Percentiles rank a stretch among this genome's conserved stretches.
Evolutionary conservation across 2,888 invertebrate genomes (phyloP).

Genomic region (Oscheius myriophilus): DNA sequence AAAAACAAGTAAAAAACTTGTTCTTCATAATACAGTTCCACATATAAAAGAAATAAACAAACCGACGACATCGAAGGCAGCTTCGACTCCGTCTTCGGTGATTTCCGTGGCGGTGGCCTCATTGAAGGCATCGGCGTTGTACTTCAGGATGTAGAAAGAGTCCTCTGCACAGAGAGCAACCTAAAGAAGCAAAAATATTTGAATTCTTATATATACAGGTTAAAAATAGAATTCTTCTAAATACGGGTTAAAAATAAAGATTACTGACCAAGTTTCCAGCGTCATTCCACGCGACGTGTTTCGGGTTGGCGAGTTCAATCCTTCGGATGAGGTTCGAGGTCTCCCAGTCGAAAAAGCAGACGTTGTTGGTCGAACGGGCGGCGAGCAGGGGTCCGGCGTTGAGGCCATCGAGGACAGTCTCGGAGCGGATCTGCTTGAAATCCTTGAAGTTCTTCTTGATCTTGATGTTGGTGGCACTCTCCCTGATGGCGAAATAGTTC

Average conservation of each 20-base stretch:
- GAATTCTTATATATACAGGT: conserved; percentile 79
- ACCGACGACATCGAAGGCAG: conserved; percentile 82
- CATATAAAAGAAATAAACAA: conserved; percentile 9
- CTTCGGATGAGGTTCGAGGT: conserved; percentile 87
- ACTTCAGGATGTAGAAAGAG: conserved; percentile 90
- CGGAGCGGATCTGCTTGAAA: conserved; percentile 82
- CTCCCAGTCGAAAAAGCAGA: conserved; percentile 98
- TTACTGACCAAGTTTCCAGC: conserved; percentile 85
- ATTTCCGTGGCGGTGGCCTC: conserved; percentile 81
- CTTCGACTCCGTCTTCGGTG: conserved; percentile 91
- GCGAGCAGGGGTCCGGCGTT: conserved; percentile 88
- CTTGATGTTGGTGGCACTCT: conserved; percentile 87
- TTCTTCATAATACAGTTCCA: not conserved
- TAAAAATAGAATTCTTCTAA: too few relatives aligned
- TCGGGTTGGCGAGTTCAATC: conserved; percentile 89
- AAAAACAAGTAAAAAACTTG: not conserved
- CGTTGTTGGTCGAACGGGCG: conserved; percentile 52
- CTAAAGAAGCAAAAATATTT: conserved; percentile 13
- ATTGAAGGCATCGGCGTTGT: conserved; percentile 84
- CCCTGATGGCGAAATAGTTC: conserved; percentile 83
- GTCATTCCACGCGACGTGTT: conserved; percentile 92
- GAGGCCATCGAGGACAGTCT: conserved; percentile 82
- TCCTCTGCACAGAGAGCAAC: conserved; percentile 93
- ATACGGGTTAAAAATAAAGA: conserved; percentile 90
- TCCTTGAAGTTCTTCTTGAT: conserved; percentile 82